Percentiles rank a stretch among this genome's conserved stretches.
phyloP scores from a whole-genome alignment of 2,797 vertebrate species.

The Phrynocephalus forsythii region DNA sequence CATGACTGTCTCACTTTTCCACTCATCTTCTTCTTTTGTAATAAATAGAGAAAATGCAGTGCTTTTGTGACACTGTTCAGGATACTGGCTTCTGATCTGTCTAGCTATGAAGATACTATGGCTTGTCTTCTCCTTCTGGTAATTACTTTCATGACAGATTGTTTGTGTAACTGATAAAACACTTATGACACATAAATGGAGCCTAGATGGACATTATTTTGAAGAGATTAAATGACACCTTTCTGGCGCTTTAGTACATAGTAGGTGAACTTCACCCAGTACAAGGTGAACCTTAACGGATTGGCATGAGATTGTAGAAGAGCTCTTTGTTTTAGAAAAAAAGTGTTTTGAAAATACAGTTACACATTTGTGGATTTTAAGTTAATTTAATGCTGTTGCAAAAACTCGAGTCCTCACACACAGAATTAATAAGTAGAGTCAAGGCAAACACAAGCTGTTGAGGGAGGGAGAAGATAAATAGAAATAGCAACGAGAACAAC shows the following conservation, averaged over 20 bases:
- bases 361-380: not conserved
- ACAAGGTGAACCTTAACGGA: conserved; percentile 36
- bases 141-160: not conserved
- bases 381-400: not conserved
- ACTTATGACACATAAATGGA: conserved; percentile 38
- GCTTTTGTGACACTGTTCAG: not conserved
- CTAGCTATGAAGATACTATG: not conserved
- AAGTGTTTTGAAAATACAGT: conserved; percentile 23
- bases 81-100: not conserved
- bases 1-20: not conserved
- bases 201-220: conserved; percentile 41
- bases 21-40: conserved; percentile 18
- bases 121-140: not conserved
- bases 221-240: conserved; percentile 45
- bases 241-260: conserved; percentile 13
- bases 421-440: not conserved
- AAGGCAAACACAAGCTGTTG: not conserved
- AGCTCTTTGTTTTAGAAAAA: not conserved
- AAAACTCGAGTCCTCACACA: conserved; percentile 11
- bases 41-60: not conserved
- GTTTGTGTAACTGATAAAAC: not conserved
- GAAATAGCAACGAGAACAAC: too few species aligned
- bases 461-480: too few species aligned
- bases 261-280: conserved; percentile 1
- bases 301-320: not conserved